A percentile compares a stretch with the other conserved stretches of the same genome.
Evolutionary conservation across 2,797 vertebrate genomes (phyloP).

Genomic region (Sphenodon punctatus): DNA sequence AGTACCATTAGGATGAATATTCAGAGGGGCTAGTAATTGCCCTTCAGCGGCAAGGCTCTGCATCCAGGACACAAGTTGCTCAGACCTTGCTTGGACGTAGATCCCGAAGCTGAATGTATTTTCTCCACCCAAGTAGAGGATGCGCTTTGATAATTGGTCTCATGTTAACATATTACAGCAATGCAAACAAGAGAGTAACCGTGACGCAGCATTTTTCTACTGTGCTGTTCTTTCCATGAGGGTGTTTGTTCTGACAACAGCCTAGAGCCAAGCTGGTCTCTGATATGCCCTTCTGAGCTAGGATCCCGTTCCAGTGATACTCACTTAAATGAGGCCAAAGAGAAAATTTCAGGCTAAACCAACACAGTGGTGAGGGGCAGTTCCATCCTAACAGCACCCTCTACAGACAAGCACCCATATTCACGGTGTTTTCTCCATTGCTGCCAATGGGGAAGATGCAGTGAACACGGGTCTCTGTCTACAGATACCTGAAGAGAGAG

Average conservation of each 20-base stretch:
- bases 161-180: neutral
- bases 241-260: neutral
- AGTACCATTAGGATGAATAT: no score
- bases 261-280: neutral
- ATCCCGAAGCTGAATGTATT: neutral
- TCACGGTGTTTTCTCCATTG: no score
- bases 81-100: neutral
- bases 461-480: no score
- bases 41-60: no score
- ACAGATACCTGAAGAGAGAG: no score
- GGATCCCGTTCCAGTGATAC: neutral
- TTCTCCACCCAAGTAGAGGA: neutral
- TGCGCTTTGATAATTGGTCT: neutral
- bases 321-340: neutral
- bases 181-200: no score
- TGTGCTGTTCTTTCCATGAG: no score
- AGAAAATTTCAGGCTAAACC: neutral
- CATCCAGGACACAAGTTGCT: neutral
- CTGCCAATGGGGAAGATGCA: no score
- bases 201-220: neutral
- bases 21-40: no score
- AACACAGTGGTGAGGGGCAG: neutral
- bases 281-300: neutral
- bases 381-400: neutral
- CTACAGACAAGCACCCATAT: no score